Base-by-base conservation (phyloP, 2,888 invertebrate species). In the Drosophila nr. fundita region DNA sequence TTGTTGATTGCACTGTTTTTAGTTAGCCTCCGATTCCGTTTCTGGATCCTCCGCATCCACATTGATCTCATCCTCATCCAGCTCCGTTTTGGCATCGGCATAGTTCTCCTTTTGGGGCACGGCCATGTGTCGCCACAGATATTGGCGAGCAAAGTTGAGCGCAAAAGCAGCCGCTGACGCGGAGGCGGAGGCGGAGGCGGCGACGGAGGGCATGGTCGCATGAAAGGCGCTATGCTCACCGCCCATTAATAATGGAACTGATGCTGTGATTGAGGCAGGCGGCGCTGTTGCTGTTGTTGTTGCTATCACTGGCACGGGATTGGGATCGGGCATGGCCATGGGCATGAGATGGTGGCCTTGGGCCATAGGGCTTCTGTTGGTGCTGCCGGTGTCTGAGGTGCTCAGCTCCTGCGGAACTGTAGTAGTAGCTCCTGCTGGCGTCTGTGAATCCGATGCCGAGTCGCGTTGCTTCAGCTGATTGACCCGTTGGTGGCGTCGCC, bases 401-500 rank as follows among this genome's bases (percentile, higher is more conserved):
- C 60, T 58, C 36, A 92, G 85, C 60, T 92, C 92, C 27, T 8
- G 45, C 45, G 15, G 40, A 29, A 38, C 76, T 91, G 92, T 90
- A 29, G 49, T 63, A 38, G 64, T 55, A 63, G 72, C 45, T 73
- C 61, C 45, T 32, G 83, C 58, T 57, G 83, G 77, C 63, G 73
- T 67, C 57, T 76, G 63, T 73, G 76, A 55, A 34, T 78, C 58
- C 76, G 94, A 93, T 93, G 95, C 94, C 93, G 95, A 94, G 94
- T 95, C 94, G 95, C 96, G 95, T 92, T 97, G 96, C 94, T 97
- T 97, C 94, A 97, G 95, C 91, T 97, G 95, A 94, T 97, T 97
- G 97, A 98, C 97, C 94, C 98, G 96, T 94, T 98, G 98, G 94
- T 98, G 98, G 93, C 98, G 97, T 94, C 98, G 96, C 98, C 98